Base-by-base conservation (phyloP, 1,140 invertebrate species). In the Aphis craccivora region DNA sequence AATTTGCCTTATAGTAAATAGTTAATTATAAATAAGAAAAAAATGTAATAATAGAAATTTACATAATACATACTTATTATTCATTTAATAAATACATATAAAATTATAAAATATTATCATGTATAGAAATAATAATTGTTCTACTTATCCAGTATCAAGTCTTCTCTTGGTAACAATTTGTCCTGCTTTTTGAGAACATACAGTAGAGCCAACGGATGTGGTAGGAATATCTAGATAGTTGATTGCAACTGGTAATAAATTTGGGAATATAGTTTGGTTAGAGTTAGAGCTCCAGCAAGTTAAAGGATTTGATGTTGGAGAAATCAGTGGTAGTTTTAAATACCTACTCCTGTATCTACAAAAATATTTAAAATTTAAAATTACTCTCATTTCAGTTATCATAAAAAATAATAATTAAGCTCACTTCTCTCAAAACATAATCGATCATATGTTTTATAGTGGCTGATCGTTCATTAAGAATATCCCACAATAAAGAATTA, bases 281-380 rank as follows among this genome's bases (percentile, higher is more conserved):
- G 67, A 76, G 67, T 76, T 76, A 76, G 67, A 76, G n/a, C n/a
- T 76, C 67, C n/a, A 76, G 30, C 67, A 76, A 35, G 30, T 35
- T 76, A n/a, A 76, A 76, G 8, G 25, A 76, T 76, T 76, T 76
- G 37, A 76, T 76, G 67, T 76, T 76, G 30, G 67, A 76, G n/a
- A 35, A n/a, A 76, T 76, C n/a, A 76, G 67, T n/a, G 67, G 67
- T 30, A 76, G 67, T 76, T 76, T 76, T 76, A 76, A 76, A 76
- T 40, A 40, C 1, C 37, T 40, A 40, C 5, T 76, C 67, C 67
- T 76, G 9, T 76, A 76, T 76, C 30, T 35, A 35, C 2, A 76
- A 76, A n/a, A 76, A n/a, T n/a, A n/a, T n/a, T 35, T 25, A 40
- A 14, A 35, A 76, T 76, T 76, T 30, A 14, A 76, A 76, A 76